Conservation (phyloP, 1,140 invertebrate genomes). For the Planococcus citri region DNA sequence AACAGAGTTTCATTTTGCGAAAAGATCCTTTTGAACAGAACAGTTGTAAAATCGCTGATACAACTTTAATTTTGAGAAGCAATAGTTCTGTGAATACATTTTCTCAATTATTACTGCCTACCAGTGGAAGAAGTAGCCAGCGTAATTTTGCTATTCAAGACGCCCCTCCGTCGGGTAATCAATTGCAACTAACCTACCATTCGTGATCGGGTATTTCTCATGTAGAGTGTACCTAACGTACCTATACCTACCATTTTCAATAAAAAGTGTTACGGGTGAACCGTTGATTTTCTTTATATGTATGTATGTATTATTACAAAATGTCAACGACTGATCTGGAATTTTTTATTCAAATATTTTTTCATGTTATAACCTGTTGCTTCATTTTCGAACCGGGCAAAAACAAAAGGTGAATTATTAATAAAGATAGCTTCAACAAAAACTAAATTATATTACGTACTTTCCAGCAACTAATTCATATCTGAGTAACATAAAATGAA, state of each 20-base stretch:
- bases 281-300: too few species aligned
- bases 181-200: neutral
- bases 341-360: too few species aligned
- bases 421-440: neutral
- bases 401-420: too few species aligned
- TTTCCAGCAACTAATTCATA: neutral
- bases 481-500: neutral
- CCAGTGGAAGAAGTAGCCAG: neutral
- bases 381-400: too few species aligned
- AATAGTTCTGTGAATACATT: neutral
- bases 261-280: too few species aligned
- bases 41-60: slow-evolving; percentile 47
- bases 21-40: slow-evolving; percentile 43
- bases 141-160: neutral
- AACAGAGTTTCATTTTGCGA: slow-evolving; percentile 46
- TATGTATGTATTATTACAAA: too few species aligned
- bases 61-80: slow-evolving; percentile 14
- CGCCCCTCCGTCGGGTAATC: neutral
- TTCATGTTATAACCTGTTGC: too few species aligned
- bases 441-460: neutral
- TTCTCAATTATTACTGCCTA: neutral
- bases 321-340: too few species aligned
- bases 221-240: neutral
- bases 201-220: neutral
- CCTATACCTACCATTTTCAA: too few species aligned